Percentiles rank a stretch among this genome's conserved stretches.
phyloP scores from a whole-genome alignment of 2,113 vertebrate species.

The Crocuta crocuta region DNA sequence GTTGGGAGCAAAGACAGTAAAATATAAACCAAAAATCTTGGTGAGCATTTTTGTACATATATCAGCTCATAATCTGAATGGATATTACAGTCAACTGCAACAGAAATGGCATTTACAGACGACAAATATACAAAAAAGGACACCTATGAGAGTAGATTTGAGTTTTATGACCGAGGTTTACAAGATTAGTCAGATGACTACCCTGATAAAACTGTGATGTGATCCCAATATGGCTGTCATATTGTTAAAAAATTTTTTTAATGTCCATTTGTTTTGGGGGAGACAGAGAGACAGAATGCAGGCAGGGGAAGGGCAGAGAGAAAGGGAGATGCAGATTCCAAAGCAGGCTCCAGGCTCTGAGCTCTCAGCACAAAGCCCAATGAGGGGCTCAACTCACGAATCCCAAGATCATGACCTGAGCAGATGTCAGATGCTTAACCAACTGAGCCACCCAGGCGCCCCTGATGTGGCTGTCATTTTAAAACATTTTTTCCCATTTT shows the following conservation, averaged over 20 bases:
- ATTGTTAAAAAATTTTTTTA: neutral
- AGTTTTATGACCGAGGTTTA: slow-evolving; percentile 64
- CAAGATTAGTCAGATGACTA: slow-evolving; percentile 58
- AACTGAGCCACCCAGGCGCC: too few species aligned
- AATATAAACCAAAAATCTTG: slow-evolving; percentile 77
- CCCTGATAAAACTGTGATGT: slow-evolving; percentile 44
- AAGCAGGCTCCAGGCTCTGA: too few species aligned
- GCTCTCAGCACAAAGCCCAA: too few species aligned
- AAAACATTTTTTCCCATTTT: slow-evolving; percentile 3
- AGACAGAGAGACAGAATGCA: too few species aligned
- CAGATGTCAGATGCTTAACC: too few species aligned
- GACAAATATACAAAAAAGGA: slow-evolving; percentile 66
- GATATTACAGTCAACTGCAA: slow-evolving; percentile 74
- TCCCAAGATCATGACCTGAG: too few species aligned
- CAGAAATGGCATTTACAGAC: slow-evolving; percentile 77
- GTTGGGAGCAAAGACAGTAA: slow-evolving; percentile 81
- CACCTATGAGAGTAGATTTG: slow-evolving; percentile 54
- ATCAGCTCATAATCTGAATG: slow-evolving; percentile 77
- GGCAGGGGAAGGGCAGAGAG: too few species aligned
- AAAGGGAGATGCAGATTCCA: too few species aligned
- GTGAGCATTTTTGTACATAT: slow-evolving; percentile 73
- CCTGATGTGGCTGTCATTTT: slow-evolving; percentile 34
- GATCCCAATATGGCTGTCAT: slow-evolving; percentile 5
- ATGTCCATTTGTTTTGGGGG: too few species aligned
- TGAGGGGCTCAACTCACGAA: too few species aligned